phyloP scores from a whole-genome alignment of 2,797 vertebrate genomes.

The Eptatretus atami region DNA sequence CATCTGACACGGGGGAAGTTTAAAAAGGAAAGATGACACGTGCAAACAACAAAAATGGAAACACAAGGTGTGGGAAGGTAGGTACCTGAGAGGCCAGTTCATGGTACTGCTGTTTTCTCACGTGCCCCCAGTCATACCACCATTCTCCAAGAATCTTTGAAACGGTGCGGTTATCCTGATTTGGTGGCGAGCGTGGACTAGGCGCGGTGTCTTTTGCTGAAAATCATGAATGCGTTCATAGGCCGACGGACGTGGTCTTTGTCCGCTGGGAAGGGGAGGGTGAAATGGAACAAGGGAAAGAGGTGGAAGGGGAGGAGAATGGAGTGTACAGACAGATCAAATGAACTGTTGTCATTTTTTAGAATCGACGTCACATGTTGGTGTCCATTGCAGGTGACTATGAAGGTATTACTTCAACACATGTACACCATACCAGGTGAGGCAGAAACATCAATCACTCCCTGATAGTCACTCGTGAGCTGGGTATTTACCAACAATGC shows the following conservation, averaged over 20 bases:
- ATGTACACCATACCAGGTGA: too few relatives aligned
- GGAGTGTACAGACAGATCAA: not conserved
- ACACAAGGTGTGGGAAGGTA: not conserved
- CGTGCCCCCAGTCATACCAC: conserved; percentile 68
- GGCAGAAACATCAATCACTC: too few relatives aligned
- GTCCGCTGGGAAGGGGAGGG: conserved; percentile 22
- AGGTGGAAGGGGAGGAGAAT: not conserved
- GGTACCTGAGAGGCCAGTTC: conserved; percentile 65
- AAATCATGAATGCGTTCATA: conserved; percentile 92
- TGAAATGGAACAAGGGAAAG: not conserved
- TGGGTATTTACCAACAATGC: too few relatives aligned
- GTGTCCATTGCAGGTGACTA: too few relatives aligned
- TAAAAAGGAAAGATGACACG: too few relatives aligned
- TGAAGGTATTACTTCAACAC: too few relatives aligned
- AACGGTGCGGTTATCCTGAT: conserved; percentile 74
- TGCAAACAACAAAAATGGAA: too few relatives aligned
- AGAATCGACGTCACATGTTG: too few relatives aligned
- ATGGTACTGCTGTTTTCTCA: conserved; percentile 74
- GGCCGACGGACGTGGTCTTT: conserved; percentile 70
- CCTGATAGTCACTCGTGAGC: too few relatives aligned
- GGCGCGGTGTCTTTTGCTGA: conserved; percentile 65
- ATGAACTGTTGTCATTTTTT: not conserved
- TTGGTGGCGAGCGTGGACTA: conserved; percentile 66
- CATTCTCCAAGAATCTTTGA: conserved; percentile 84
- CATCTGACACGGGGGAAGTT: too few relatives aligned